Evolutionary conservation across 2,113 vertebrate genomes (phyloP).

Genomic region (Sylvia atricapilla): DNA sequence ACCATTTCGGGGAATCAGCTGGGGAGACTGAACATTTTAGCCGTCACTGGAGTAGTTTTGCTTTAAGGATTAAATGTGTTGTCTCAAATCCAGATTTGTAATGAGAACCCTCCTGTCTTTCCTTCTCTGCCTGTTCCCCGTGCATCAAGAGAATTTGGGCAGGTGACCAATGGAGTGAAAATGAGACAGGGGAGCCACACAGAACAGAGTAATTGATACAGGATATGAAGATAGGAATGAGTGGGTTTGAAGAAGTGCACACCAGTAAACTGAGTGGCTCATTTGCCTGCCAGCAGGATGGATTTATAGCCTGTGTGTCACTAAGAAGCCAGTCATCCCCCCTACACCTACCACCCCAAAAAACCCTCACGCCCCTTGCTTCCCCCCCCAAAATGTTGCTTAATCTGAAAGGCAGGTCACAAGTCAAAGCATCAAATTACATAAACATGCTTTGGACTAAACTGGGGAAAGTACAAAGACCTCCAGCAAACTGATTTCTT

Average conservation of each 20-base stretch:
- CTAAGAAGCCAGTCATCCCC: not conserved
- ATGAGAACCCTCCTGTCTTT: not conserved
- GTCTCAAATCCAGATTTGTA: not conserved
- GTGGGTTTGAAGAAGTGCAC: not conserved
- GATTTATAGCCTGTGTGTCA: not conserved
- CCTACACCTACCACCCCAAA: not conserved
- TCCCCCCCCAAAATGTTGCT: not conserved
- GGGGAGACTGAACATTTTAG: not conserved
- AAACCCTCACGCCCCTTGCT: accelerated
- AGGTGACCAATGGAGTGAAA: not conserved
- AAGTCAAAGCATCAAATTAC: not conserved
- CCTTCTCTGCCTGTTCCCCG: not conserved
- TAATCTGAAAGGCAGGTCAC: not conserved
- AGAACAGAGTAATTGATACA: constrained; percentile 8
- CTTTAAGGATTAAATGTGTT: not conserved
- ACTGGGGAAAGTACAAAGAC: not conserved
- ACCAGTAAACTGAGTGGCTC: not conserved
- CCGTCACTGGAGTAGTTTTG: not conserved
- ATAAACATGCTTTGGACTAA: not conserved
- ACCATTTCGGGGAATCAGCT: constrained; percentile 41
- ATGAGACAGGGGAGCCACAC: not conserved
- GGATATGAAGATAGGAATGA: not conserved
- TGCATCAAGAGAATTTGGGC: not conserved
- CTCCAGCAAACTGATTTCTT: not conserved
- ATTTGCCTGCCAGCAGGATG: not conserved